phyloP scores from a whole-genome alignment of 92 coral and sea anemone species.

The Ricordea florida region DNA sequence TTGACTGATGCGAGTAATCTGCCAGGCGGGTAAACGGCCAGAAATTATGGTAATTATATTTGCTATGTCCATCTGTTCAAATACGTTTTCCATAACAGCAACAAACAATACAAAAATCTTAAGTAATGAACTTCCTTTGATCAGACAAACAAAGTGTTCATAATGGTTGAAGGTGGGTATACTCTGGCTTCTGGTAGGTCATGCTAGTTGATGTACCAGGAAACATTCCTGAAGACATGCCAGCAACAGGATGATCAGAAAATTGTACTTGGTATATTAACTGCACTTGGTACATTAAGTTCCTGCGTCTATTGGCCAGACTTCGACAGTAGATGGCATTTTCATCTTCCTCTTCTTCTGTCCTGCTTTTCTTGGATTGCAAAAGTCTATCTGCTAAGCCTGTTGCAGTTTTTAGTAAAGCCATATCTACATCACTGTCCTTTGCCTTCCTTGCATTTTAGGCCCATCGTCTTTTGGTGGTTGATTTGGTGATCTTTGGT shows the following conservation, averaged over 20 bases:
- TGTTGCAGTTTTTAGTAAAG: slow-evolving; percentile 23
- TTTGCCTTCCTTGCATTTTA: background rate
- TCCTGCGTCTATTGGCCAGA: slow-evolving; percentile 14
- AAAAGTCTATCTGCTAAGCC: slow-evolving; percentile 5
- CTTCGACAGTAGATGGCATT: slow-evolving; percentile 7
- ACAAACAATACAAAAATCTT: slow-evolving; percentile 4
- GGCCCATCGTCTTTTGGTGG: slow-evolving; percentile 15
- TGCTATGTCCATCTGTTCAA: background rate
- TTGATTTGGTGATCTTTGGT: slow-evolving; percentile 1
- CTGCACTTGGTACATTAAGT: slow-evolving; percentile 1
- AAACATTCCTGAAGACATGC: background rate
- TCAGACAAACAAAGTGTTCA: slow-evolving; percentile 4
- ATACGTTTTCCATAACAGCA: background rate
- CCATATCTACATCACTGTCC: slow-evolving; percentile 19
- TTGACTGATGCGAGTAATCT: too few species aligned
- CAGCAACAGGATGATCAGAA: background rate
- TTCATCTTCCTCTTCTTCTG: slow-evolving; percentile 22
- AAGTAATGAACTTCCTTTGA: background rate
- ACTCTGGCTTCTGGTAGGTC: slow-evolving; percentile 12
- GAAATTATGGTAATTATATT: too few species aligned
- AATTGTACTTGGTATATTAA: slow-evolving; percentile 1
- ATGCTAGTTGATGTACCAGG: background rate
- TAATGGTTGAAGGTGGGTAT: slow-evolving; percentile 4
- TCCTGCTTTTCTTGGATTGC: background rate
- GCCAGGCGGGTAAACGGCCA: too few species aligned